Conservation (phyloP, 2,888 invertebrate species). For the Mimachlamys varia region DNA sequence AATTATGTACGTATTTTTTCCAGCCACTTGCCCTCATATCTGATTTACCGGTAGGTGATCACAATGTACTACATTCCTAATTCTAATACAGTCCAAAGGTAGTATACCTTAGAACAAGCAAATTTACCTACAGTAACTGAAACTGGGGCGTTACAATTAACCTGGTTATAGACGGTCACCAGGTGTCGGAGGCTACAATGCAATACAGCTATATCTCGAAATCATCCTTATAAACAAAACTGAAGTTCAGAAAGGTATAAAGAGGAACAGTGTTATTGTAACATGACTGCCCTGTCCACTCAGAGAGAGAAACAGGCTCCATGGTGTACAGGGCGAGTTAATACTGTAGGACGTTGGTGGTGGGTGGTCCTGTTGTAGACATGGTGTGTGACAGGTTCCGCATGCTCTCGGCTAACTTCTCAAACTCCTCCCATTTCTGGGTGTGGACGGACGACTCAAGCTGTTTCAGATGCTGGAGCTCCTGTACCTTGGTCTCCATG, state of each 20-base stretch:
- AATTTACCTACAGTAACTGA: not conserved
- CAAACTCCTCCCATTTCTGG: conserved; percentile 81
- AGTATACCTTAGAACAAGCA: not conserved
- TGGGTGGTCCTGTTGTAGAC: conserved; percentile 52
- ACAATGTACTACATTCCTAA: not conserved
- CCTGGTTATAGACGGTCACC: not conserved
- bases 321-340: not conserved
- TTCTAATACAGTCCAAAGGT: not conserved
- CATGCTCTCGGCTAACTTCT: conserved; percentile 80
- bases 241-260: not conserved
- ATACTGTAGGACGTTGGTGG: not conserved
- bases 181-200: not conserved
- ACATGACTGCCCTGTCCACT: not conserved
- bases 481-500: conserved; percentile 61
- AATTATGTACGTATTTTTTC: not conserved
- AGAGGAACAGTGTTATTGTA: not conserved
- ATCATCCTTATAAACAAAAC: not conserved
- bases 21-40: too few species aligned
- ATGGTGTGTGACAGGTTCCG: conserved; percentile 75
- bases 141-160: too few species aligned
- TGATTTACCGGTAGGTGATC: too few species aligned
- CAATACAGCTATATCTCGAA: not conserved
- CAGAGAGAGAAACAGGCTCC: not conserved
- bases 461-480: conserved; percentile 67
- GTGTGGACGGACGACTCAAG: conserved; percentile 74